Base-by-base conservation (phyloP, 2,888 invertebrate species). In the Agelastica alni region DNA sequence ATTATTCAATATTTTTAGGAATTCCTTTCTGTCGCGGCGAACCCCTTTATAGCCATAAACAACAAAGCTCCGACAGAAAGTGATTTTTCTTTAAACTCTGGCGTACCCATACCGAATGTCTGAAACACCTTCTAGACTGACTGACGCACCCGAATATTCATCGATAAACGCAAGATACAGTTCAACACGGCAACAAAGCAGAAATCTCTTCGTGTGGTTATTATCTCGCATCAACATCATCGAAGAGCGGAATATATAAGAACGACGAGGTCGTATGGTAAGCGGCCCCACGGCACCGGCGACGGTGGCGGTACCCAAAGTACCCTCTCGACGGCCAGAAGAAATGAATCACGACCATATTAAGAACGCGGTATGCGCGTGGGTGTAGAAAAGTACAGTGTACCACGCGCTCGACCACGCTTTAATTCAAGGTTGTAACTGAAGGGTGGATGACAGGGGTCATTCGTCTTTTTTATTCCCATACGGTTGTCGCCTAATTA, bases 341-440 rank as follows among this genome's bases (percentile, higher is more conserved):
- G 39, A 51, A 53, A 37, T 53, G 48, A 57, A 53, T 57, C 49
- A 57, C 53, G 53, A 53, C 43, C 45, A 44, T 44, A 51, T 34
- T 26, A 18, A 39, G 37, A 17, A 39, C 37, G 44, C 22, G 41
- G 43, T 42, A 45, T 41, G 44, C 41, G 47, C 51, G 60, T 60
- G 56, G 60, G 60, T 43, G 60, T 51, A 53, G 39, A 36, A 51
- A 37, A 53, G 53, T 58, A n/a, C n/a, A 58, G 53, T 56, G 47
- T 58, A 58, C 56, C 55, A 59, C 54, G 52, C 59, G 59, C 53
- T 53, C 52, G 42, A 48, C 42, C 45, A 46, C 45, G 37, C 37
- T 39, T 20, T 39, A 12, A 18, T 20, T 18, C 20, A 39, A 39
- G 37, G 37, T 39, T 20, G 37, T 16, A 12, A n/a, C 4, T 3